Evolutionary conservation across 2,797 vertebrate genomes (phyloP), one percentile per base, ranked within the genome.

Genomic region (Pempheris klunzingeri): DNA sequence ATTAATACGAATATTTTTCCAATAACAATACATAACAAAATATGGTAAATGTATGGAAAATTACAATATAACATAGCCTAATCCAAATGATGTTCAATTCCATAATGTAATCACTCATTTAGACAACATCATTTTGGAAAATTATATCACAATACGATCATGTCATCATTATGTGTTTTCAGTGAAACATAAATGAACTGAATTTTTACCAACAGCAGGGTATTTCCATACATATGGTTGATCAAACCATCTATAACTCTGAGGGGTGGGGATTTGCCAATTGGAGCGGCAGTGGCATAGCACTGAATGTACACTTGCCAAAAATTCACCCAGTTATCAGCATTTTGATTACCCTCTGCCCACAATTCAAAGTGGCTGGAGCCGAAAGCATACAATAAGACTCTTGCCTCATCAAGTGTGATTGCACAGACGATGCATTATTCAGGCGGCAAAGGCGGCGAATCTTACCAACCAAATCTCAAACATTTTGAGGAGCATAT

Each of bases 311-410:
- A 57, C 59, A 32, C n/a, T 22, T 50, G 24, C 53, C 67, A 50
- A 64, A 66, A 38, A 81, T 60, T 36, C n/a, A 66, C 32, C 5
- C 30, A 5, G 7, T 76, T 55, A 65, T 64, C 36, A 47, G 30
- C 41, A 5, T 9, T 30, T 24, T 39, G 52, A 67, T 63, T 52
- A 43, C 14, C 55, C 18, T 14, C 12, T 14, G 28, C 46, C 47
- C 9, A 18, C 11, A 52, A 28, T 55, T 66, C 6, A n/a, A 59
- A 61, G 17, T 22, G 18, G 41, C 14, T 44, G 41, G 11, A 30
- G 30, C 20, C 39, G 22, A 44, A 57, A 34, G 41, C 0, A 41
- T 32, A 15, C 28, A 20, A 38, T 13, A 20, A 2, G 47, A 38
- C 20, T 66, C 38, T 46, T 28, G 39, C 22, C 4, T 22, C 41